Conservation (phyloP, 2,113 vertebrate genomes). For the Syngnathus scovelli region DNA sequence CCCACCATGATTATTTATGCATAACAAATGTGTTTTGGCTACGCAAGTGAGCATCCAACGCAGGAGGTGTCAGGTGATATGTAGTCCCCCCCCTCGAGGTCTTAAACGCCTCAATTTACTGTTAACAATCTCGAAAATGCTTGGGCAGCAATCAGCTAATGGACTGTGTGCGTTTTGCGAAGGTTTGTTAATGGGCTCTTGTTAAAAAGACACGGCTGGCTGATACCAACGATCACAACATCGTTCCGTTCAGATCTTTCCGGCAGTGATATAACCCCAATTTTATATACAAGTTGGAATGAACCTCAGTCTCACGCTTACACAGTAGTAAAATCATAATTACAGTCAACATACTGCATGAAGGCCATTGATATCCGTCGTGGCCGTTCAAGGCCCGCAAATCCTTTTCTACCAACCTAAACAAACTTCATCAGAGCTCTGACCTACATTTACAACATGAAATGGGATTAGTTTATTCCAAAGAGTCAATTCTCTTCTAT, state of each 20-base stretch:
- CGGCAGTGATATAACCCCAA: not conserved
- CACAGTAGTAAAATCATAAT: not conserved
- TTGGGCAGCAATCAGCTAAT: slow-evolving; percentile 48
- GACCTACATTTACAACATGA: too few relatives aligned
- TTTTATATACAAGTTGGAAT: not conserved
- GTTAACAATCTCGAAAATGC: slow-evolving; percentile 27
- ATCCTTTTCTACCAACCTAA: too few relatives aligned
- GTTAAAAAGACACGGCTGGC: slow-evolving; percentile 19
- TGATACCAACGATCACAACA: slow-evolving; percentile 10
- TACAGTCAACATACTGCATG: not conserved
- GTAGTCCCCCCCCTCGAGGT: slow-evolving; percentile 17
- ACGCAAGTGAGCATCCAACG: slow-evolving; percentile 2
- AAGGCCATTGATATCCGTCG: not conserved
- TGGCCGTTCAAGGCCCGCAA: not conserved
- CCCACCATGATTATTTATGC: not conserved
- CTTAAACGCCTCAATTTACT: slow-evolving; percentile 29
- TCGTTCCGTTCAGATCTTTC: not conserved
- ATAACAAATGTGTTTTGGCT: not conserved
- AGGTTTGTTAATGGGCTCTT: slow-evolving; percentile 12
- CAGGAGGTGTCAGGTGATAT: slow-evolving; percentile 23
- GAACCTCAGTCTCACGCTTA: not conserved
- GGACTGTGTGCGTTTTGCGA: slow-evolving; percentile 19
- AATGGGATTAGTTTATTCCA: too few relatives aligned
- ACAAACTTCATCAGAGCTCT: too few relatives aligned
- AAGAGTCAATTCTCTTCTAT: too few relatives aligned